Conservation (phyloP, 2,797 vertebrate genomes). For the Pangasius djambal region DNA sequence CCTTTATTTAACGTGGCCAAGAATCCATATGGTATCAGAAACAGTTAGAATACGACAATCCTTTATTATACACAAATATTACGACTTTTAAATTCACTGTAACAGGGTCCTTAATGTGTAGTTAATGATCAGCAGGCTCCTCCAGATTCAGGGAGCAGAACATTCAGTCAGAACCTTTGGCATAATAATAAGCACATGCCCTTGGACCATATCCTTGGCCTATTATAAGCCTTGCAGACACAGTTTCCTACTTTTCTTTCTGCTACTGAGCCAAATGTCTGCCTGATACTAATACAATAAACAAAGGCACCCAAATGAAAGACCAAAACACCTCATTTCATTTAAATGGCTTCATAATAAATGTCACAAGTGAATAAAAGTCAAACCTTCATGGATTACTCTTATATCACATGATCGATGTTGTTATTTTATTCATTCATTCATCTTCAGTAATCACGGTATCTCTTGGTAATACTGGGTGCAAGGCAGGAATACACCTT, state of each 20-base stretch:
- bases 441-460: background rate
- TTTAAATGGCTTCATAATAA: background rate
- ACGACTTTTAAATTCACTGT: background rate
- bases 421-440: background rate
- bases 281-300: background rate
- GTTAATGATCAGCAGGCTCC: background rate
- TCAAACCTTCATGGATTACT: background rate
- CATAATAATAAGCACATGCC: background rate
- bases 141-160: background rate
- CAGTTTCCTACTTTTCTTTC: background rate
- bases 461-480: background rate
- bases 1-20: background rate
- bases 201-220: background rate
- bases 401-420: background rate
- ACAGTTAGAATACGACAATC: background rate
- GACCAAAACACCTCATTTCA: background rate
- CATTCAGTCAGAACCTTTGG: background rate
- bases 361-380: background rate
- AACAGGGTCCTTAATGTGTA: background rate
- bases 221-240: background rate
- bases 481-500: background rate
- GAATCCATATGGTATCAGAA: background rate
- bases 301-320: background rate
- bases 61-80: background rate
- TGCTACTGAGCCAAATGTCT: conserved; percentile 3